Conservation (phyloP, 2,888 invertebrate genomes). For the Megamerina dolium region DNA sequence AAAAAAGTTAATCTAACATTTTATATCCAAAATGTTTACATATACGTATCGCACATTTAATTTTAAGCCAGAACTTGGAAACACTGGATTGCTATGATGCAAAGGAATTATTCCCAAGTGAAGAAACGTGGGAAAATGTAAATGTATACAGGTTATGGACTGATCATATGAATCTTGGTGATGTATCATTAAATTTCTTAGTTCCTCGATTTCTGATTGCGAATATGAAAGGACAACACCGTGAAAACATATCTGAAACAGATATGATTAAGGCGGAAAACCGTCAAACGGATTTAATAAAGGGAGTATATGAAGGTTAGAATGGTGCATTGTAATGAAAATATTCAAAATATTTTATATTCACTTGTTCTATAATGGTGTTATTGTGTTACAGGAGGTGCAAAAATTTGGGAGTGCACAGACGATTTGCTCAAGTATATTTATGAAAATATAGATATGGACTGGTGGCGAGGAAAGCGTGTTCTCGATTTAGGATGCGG, state of each 20-base stretch:
- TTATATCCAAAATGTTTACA: neutral
- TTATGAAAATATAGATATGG: slow-evolving; percentile 45
- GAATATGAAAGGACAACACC: too few relatives aligned
- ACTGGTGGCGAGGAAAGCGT: slow-evolving; percentile 48
- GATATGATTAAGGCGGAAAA: slow-evolving; percentile 53
- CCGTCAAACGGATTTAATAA: slow-evolving; percentile 66
- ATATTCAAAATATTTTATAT: neutral
- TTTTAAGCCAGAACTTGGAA: slow-evolving; percentile 4
- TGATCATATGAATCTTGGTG: slow-evolving; percentile 25
- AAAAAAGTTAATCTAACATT: neutral
- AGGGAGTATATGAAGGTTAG: slow-evolving; percentile 74
- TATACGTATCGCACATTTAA: neutral
- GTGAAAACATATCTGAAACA: slow-evolving; percentile 26
- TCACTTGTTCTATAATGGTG: neutral
- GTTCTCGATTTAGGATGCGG: slow-evolving; percentile 92
- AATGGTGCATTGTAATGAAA: neutral
- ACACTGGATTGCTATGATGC: slow-evolving; percentile 33
- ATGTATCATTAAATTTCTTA: slow-evolving; percentile 23
- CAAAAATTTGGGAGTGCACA: slow-evolving; percentile 95
- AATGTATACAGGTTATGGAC: slow-evolving; percentile 39
- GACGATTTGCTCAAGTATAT: slow-evolving; percentile 70
- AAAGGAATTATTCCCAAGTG: slow-evolving; percentile 25
- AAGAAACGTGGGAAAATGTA: slow-evolving; percentile 26
- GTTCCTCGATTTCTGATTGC: too few relatives aligned
- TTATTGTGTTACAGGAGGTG: slow-evolving; percentile 61